Conservation (phyloP, 2,113 vertebrate genomes). For the Actenoides hombroni region DNA sequence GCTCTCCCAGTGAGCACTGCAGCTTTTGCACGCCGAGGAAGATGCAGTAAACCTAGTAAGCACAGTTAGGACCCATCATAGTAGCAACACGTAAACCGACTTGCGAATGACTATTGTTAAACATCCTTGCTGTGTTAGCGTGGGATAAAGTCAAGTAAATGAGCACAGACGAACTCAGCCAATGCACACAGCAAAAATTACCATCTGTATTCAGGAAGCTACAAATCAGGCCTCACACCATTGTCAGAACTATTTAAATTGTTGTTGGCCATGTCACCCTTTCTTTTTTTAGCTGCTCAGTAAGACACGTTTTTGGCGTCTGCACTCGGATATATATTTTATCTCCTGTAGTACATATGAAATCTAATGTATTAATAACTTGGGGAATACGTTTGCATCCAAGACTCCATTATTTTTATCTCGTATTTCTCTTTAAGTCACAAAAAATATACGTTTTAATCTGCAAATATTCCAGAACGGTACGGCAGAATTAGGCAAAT, state of each 20-base stretch:
- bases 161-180: background rate
- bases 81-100: background rate
- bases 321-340: background rate
- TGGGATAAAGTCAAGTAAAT: background rate
- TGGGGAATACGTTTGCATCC: constrained; percentile 32
- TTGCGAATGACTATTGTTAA: background rate
- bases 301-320: background rate
- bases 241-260: constrained; percentile 21
- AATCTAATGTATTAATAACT: constrained; percentile 39
- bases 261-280: background rate
- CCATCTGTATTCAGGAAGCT: background rate
- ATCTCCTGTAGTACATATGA: background rate
- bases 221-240: background rate
- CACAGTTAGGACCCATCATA: background rate
- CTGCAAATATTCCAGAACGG: background rate
- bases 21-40: background rate
- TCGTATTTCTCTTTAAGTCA: constrained; percentile 54
- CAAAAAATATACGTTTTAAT: constrained; percentile 6
- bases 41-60: background rate
- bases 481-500: constrained; percentile 30
- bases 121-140: background rate
- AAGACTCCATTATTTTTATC: constrained; percentile 48
- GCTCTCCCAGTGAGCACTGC: background rate
- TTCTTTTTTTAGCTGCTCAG: constrained; percentile 4
- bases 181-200: background rate